Evolutionary conservation across 2,113 vertebrate genomes (phyloP).

Genomic region (Pavo muticus): DNA sequence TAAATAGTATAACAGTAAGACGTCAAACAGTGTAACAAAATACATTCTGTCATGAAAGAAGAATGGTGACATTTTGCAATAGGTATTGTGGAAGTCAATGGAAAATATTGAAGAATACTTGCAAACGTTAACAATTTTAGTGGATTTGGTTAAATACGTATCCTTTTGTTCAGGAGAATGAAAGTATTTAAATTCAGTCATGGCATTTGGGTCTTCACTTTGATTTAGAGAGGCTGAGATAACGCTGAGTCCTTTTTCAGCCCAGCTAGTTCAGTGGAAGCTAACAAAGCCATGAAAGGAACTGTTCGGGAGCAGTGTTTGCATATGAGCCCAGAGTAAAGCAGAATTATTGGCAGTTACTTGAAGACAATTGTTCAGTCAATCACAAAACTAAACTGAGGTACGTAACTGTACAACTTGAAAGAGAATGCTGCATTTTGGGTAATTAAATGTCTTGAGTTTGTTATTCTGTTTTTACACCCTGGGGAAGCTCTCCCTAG

Average conservation of each 20-base stretch:
- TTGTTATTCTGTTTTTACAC: neutral
- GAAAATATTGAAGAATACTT: neutral
- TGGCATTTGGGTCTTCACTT: neutral
- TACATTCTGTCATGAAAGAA: neutral
- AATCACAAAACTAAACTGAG: neutral
- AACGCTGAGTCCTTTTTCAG: neutral
- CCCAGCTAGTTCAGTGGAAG: neutral
- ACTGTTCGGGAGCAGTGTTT: neutral
- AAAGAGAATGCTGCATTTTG: neutral
- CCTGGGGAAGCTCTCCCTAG: neutral
- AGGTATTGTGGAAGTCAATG: neutral
- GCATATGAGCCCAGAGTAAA: neutral
- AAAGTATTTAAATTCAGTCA: neutral
- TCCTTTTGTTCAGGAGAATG: neutral
- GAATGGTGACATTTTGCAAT: slow-evolving; percentile 10
- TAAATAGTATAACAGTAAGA: neutral
- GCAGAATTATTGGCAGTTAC: neutral
- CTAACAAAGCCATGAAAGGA: neutral
- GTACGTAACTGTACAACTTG: neutral
- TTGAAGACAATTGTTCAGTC: neutral
- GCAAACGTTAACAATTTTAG: neutral
- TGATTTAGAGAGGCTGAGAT: neutral
- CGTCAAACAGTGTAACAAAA: neutral
- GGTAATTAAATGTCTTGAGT: neutral
- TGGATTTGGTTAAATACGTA: neutral